Evolutionary conservation across 2,888 invertebrate genomes (phyloP).

Genomic region (Omphaloscelis lunosa): DNA sequence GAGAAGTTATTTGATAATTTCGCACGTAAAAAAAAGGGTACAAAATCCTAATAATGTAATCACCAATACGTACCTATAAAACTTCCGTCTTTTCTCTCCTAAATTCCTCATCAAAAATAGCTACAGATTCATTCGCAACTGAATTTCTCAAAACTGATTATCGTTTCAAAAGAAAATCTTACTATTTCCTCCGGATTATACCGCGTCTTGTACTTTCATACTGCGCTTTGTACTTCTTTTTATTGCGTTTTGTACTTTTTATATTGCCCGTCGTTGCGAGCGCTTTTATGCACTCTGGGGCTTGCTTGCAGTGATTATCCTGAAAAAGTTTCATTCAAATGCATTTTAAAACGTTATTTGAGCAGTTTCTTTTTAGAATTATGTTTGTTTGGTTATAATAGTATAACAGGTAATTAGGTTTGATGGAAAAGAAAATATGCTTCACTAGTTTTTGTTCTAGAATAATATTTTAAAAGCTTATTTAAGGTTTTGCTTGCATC

Average conservation of each 20-base stretch:
- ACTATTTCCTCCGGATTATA: neutral
- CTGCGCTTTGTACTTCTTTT: neutral
- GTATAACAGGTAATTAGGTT: neutral
- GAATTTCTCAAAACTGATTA: constrained; percentile 5
- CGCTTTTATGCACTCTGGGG: constrained; percentile 26
- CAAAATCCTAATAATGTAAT: no score
- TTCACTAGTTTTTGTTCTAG: neutral
- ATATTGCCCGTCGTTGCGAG: neutral
- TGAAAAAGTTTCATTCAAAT: constrained; percentile 38
- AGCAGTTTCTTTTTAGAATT: constrained; percentile 1
- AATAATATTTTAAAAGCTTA: neutral
- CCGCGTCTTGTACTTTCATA: constrained; percentile 19
- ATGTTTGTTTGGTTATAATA: neutral
- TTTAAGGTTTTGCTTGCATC: neutral
- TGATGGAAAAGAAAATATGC: neutral
- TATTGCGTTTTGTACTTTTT: constrained; percentile 28
- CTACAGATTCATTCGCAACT: neutral
- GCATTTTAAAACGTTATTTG: constrained; percentile 31
- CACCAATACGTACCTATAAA: no score
- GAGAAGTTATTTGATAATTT: no score
- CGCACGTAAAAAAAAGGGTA: no score
- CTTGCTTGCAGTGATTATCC: constrained; percentile 21
- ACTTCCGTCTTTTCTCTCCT: neutral
- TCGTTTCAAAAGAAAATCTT: constrained; percentile 6
- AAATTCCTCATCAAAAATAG: neutral